Evolutionary conservation across 2,888 invertebrate genomes (phyloP).

Genomic region (Cerastis leucographa): DNA sequence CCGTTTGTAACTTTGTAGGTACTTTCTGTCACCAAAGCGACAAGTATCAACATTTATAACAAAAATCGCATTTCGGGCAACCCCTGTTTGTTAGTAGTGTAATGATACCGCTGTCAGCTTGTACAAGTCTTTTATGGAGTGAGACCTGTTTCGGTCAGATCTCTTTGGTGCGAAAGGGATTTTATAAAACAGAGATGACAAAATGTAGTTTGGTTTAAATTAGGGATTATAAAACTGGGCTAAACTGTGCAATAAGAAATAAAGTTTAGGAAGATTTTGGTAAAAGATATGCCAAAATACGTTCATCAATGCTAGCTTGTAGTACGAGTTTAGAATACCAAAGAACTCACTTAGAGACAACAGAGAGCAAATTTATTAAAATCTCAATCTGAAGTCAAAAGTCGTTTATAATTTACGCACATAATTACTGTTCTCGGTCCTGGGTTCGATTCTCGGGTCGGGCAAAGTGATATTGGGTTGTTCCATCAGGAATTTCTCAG

Average conservation of each 20-base stretch:
- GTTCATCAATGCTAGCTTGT: not conserved
- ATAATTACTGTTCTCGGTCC: too few relatives aligned
- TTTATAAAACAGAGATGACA: constrained; percentile 31
- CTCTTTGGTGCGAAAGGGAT: constrained; percentile 42
- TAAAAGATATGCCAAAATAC: not conserved
- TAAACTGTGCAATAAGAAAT: not conserved
- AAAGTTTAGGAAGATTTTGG: not conserved
- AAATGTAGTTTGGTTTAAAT: constrained; percentile 19
- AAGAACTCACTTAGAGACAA: too few relatives aligned
- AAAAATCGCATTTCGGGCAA: constrained; percentile 64
- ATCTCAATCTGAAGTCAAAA: too few relatives aligned
- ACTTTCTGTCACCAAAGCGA: constrained; percentile 55
- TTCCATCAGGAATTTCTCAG: too few relatives aligned
- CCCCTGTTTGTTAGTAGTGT: constrained; percentile 57
- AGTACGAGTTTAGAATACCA: too few relatives aligned
- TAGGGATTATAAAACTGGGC: not conserved
- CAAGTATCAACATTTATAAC: constrained; percentile 60
- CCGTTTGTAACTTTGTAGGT: constrained; percentile 55
- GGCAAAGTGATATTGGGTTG: too few relatives aligned
- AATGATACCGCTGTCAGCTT: constrained; percentile 56
- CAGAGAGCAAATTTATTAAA: too few relatives aligned
- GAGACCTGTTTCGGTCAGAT: constrained; percentile 38
- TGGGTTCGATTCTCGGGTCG: too few relatives aligned
- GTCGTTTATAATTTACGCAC: too few relatives aligned
- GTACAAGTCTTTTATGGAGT: constrained; percentile 41